These are phyloP conservation scores for Polietes domitor DNA, from an alignment of 2,888 invertebrate genomes.

Conservation along the genomic window DNA sequence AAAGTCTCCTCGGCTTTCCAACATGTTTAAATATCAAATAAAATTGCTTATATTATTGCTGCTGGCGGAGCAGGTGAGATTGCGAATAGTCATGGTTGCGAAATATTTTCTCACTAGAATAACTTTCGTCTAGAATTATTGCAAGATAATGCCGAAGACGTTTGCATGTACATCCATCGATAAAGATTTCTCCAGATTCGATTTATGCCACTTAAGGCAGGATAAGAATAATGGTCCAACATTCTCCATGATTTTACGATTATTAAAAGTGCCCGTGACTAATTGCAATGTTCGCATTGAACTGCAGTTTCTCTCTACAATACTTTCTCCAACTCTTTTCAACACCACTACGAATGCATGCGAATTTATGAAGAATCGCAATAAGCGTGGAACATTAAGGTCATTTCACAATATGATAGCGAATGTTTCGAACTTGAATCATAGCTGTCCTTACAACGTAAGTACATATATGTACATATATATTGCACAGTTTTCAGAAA, in stretches of 20 bases:
- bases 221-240: background rate
- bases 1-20: no score
- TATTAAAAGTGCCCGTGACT: background rate
- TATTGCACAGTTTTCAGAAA: no score
- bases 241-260: background rate
- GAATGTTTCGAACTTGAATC: conserved; percentile 10
- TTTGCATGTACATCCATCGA: background rate
- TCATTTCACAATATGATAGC: background rate
- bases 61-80: no score
- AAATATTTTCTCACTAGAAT: no score
- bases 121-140: no score
- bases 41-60: no score
- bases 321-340: background rate
- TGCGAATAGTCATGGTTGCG: no score
- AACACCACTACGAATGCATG: conserved; percentile 42
- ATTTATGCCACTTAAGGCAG: background rate
- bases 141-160: no score
- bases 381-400: background rate
- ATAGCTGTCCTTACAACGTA: conserved; percentile 43
- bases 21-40: no score
- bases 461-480: no score
- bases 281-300: background rate
- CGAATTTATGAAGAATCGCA: conserved; percentile 18
- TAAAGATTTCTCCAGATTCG: background rate
- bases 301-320: background rate